Evolutionary conservation across 2,888 invertebrate species (phyloP).

Genomic region (Eugnorisma glareosa): DNA sequence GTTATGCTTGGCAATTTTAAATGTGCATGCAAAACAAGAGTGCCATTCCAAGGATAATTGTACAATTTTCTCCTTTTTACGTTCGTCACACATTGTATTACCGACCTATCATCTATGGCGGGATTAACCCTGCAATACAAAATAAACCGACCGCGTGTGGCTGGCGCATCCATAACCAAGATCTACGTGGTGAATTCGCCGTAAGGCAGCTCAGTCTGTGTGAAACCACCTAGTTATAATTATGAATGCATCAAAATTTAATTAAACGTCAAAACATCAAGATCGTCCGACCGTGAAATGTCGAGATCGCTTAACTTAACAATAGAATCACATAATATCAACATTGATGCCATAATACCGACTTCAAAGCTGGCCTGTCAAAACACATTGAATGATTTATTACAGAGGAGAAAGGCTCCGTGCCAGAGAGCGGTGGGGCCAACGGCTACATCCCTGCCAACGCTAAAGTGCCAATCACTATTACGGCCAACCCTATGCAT

Average conservation of each 20-base stretch:
- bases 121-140: neutral
- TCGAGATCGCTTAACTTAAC: slow-evolving; percentile 38
- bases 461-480: slow-evolving; percentile 92
- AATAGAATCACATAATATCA: slow-evolving; percentile 48
- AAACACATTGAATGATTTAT: slow-evolving; percentile 67
- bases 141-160: neutral
- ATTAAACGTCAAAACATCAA: slow-evolving; percentile 44
- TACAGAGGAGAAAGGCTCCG: slow-evolving; percentile 86
- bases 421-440: slow-evolving; percentile 80
- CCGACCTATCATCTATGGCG: neutral
- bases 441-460: slow-evolving; percentile 87
- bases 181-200: neutral
- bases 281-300: slow-evolving; percentile 39
- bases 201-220: neutral
- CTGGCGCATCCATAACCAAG: neutral
- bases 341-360: slow-evolving; percentile 53
- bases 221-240: neutral
- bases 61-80: neutral
- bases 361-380: slow-evolving; percentile 58
- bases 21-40: neutral
- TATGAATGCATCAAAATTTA: slow-evolving; percentile 21
- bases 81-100: neutral
- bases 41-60: neutral
- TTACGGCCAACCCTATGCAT: slow-evolving; percentile 94
- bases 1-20: neutral